Base-by-base conservation (phyloP, 1,140 invertebrate genomes). In the Anastrepha ludens region DNA sequence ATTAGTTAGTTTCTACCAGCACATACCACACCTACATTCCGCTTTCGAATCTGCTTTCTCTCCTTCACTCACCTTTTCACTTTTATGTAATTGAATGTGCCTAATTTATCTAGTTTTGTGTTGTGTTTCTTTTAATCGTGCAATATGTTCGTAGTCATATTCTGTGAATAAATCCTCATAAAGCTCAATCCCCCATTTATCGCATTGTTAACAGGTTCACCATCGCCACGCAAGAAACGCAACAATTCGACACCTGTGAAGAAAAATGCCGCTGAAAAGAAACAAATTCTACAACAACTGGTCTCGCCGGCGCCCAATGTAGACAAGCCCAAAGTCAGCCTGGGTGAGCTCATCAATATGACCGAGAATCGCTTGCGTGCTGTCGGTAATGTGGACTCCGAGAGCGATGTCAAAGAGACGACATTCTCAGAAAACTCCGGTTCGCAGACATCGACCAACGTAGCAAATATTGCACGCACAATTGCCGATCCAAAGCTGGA, bases 281-380 rank as follows among this genome's bases (percentile, higher is more conserved):
- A 96, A 90, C 95, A 96, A 93, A 96, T 97, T 87, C 94, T 97
- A 7, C 96, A 96, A 90, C 96, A 96, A 90, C 93, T 97, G 13
- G 95, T 97, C 1, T 94, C 95, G 13, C 94, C 94, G 11, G 90
- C 93, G 47, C 90, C 91, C 29, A 92, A 89, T 58, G 47, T 64
- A 39, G 59, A 87, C 3, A 88, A 88, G 44, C 89, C 90, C 91
- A 94, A 90, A 91, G 94, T 95, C 67, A 95, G 94, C 86, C 94
- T 95, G 91, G 96, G 95, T 81, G 96, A 97, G 89, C 94, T 96
- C 29, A 96, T 96, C 88, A 95, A 96, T 89, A 94, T 96, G 94
- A 95, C 94, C 62, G 96, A 96, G 92, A 93, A 94, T 91, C 88
- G 87, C 17, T 62, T 89, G 44, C 87, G 88, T 29, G 50, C 85